Evolutionary conservation across 92 coral and sea anemone genomes (phyloP).

Genomic region (Bergia sp.): DNA sequence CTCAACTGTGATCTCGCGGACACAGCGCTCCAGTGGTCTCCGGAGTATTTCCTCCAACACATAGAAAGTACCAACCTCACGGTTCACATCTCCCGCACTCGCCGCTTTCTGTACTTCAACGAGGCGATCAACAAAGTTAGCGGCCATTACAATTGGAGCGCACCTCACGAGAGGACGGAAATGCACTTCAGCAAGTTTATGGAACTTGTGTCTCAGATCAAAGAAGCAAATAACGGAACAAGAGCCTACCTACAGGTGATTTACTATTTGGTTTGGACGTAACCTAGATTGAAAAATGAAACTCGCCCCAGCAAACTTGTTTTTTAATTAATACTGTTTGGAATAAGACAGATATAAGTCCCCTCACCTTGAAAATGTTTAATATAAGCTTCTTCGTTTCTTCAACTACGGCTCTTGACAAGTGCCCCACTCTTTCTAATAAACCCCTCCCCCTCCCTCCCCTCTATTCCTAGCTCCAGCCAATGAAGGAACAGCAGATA

Average conservation of each 20-base stretch:
- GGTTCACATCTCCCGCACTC: conserved; percentile 53
- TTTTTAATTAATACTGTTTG: no score
- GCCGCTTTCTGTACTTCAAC: conserved; percentile 61
- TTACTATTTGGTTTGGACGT: no score
- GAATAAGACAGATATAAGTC: no score
- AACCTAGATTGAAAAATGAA: neutral
- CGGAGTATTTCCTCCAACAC: conserved; percentile 56
- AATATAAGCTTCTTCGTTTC: no score
- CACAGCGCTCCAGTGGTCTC: conserved; percentile 55
- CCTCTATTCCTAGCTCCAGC: no score
- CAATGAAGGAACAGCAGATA: no score
- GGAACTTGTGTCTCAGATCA: conserved; percentile 33
- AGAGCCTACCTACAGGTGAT: conserved; percentile 53
- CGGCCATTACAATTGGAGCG: conserved; percentile 53
- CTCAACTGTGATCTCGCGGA: conserved; percentile 62
- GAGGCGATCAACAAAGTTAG: conserved; percentile 24
- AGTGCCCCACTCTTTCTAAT: no score
- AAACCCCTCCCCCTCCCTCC: no score
- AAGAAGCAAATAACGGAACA: conserved; percentile 48
- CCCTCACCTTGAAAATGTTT: no score
- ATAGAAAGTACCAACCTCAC: conserved; percentile 50
- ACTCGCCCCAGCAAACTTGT: neutral
- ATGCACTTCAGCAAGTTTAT: conserved; percentile 52
- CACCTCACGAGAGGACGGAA: conserved; percentile 50
- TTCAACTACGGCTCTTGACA: no score